Evolutionary conservation across 1,140 invertebrate species (phyloP).

Genomic region (Diorhabda sublineata): DNA sequence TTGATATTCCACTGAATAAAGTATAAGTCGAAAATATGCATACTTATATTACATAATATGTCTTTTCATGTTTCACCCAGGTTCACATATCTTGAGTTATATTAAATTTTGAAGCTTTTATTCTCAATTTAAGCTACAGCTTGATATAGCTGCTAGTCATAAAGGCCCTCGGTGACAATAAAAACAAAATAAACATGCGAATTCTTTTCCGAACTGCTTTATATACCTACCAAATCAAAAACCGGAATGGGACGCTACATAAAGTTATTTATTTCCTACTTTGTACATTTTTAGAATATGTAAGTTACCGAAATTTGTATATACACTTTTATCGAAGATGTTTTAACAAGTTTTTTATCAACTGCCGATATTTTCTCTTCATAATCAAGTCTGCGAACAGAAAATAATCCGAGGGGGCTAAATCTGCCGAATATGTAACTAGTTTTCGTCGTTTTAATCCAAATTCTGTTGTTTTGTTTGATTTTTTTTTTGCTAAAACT

Average conservation of each 20-base stretch:
- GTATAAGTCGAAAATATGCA: background rate
- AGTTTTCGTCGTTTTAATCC: no score
- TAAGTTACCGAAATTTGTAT: no score
- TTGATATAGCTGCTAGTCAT: background rate
- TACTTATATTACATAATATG: background rate
- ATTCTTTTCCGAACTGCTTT: background rate
- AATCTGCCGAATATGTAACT: no score
- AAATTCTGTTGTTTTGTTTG: no score
- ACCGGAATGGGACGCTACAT: background rate
- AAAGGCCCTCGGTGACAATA: slow-evolving; percentile 1
- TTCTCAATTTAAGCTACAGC: background rate
- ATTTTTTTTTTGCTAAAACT: no score
- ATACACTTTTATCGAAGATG: no score
- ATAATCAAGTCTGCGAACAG: no score
- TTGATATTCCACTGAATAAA: no score
- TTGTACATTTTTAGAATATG: no score
- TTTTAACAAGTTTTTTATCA: no score
- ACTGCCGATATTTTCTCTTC: no score
- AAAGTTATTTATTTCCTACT: background rate
- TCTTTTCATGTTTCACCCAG: background rate
- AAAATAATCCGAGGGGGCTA: no score
- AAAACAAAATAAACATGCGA: slow-evolving; percentile 3
- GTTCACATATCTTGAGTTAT: background rate
- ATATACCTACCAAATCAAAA: background rate
- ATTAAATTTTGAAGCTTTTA: slow-evolving; percentile 3